phyloP scores from a whole-genome alignment of 1,140 invertebrate species.

The Penaeus indicus region DNA sequence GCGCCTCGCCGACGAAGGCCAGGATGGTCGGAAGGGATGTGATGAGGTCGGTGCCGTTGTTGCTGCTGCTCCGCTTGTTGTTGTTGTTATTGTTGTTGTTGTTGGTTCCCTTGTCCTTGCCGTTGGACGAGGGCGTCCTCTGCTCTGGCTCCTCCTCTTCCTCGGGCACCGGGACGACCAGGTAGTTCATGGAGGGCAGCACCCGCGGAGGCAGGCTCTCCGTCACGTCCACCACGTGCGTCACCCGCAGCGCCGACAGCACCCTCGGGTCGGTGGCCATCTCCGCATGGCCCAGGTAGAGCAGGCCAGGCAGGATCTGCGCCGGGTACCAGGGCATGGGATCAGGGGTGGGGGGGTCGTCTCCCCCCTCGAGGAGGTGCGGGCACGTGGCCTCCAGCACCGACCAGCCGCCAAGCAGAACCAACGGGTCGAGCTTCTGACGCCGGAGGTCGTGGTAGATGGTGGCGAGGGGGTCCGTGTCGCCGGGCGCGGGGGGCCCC shows the following conservation, averaged over 20 bases:
- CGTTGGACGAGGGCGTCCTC: background rate
- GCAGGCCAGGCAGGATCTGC: slow-evolving; percentile 66
- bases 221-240: slow-evolving; percentile 68
- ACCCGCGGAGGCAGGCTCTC: slow-evolving; percentile 67
- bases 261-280: slow-evolving; percentile 67
- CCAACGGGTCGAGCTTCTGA: slow-evolving; percentile 67
- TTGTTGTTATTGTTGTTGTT: slow-evolving; percentile 45
- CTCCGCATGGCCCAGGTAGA: slow-evolving; percentile 68
- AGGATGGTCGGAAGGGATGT: slow-evolving; percentile 64
- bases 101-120: background rate
- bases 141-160: slow-evolving; percentile 13
- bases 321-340: slow-evolving; percentile 68
- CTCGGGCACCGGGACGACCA: slow-evolving; percentile 67
- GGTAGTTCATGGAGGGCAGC: slow-evolving; percentile 67
- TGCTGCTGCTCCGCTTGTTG: background rate
- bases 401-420: slow-evolving; percentile 67
- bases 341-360: slow-evolving; percentile 56
- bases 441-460: slow-evolving; percentile 64
- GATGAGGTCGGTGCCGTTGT: slow-evolving; percentile 53
- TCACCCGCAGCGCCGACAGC: slow-evolving; percentile 66
- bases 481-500: slow-evolving; percentile 35
- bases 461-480: slow-evolving; percentile 60
- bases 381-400: slow-evolving; percentile 65
- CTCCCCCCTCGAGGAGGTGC: slow-evolving; percentile 66
- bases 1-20: slow-evolving; percentile 66